A percentile compares a stretch with the other conserved stretches of the same genome.
These are phyloP conservation scores for Sarcophaga variegata DNA, from an alignment of 2,888 invertebrate species.

Conservation along the genomic window DNA sequence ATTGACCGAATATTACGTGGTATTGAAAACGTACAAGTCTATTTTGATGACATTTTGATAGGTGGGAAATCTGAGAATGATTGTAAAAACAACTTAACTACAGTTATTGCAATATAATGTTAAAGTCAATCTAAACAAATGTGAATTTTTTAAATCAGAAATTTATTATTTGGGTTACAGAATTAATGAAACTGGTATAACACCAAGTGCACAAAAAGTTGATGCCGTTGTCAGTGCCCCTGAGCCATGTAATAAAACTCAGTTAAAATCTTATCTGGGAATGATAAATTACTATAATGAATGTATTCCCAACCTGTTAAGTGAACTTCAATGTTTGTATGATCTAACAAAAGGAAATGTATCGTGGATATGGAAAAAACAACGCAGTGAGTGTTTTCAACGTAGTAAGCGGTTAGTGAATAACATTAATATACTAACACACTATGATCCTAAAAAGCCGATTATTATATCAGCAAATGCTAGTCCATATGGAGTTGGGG, in stretches of 20 bases:
- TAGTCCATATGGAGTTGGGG: constrained; percentile 47
- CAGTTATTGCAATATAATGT: constrained; percentile 63
- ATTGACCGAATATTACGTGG: constrained; percentile 14
- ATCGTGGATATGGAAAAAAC: constrained; percentile 43
- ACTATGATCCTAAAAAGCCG: constrained; percentile 38
- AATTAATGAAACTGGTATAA: constrained; percentile 45
- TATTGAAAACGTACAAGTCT: constrained; percentile 21
- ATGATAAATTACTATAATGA: constrained; percentile 61
- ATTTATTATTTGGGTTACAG: constrained; percentile 59
- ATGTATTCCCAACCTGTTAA: constrained; percentile 62
- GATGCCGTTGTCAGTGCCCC: constrained; percentile 22
- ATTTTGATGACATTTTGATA: constrained; percentile 42
- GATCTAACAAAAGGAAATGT: constrained; percentile 44
- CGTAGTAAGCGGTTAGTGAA: constrained; percentile 50
- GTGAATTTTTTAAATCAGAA: constrained; percentile 57
- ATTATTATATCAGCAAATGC: constrained; percentile 31
- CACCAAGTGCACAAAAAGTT: constrained; percentile 46
- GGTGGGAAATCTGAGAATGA: constrained; percentile 19
- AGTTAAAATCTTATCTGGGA: constrained; percentile 50
- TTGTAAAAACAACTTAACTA: constrained; percentile 11
- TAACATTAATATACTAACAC: constrained; percentile 41
- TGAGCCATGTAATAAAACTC: constrained; percentile 44
- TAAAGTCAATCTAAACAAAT: constrained; percentile 62
- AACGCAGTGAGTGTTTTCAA: constrained; percentile 42
- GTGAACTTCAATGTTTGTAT: constrained; percentile 45